These are phyloP conservation scores for Spea multiplicata DNA, from an alignment of 2,113 vertebrate genomes.

Conservation along the genomic window DNA sequence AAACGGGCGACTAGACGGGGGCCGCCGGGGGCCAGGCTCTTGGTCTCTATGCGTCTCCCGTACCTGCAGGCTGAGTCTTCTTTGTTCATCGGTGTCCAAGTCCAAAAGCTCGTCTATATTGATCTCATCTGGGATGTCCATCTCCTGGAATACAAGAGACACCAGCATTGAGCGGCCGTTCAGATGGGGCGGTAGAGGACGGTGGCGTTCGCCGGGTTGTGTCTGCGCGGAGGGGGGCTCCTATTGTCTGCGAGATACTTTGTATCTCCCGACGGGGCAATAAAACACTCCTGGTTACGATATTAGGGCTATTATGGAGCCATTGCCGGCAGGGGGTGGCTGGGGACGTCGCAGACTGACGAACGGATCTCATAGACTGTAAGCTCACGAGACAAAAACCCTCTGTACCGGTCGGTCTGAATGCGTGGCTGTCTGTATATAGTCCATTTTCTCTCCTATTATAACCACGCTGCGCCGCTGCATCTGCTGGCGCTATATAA, in stretches of 20 bases:
- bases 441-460: too few species aligned
- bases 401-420: too few species aligned
- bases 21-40: neutral
- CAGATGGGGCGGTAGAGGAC: too few species aligned
- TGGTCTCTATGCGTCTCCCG: neutral
- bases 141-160: constrained; percentile 59
- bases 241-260: neutral
- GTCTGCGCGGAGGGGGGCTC: neutral
- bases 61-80: constrained; percentile 72
- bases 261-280: constrained; percentile 11
- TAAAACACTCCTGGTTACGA: neutral
- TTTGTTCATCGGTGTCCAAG: constrained; percentile 69
- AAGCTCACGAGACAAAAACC: too few species aligned
- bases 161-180: neutral
- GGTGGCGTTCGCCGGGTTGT: neutral
- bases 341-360: too few species aligned
- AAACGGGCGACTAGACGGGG: neutral
- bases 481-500: too few species aligned
- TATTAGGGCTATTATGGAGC: constrained; percentile 18
- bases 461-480: too few species aligned
- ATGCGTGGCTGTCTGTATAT: too few species aligned
- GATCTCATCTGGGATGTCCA: constrained; percentile 80
- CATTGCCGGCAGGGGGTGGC: constrained; percentile 1
- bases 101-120: constrained; percentile 82
- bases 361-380: too few species aligned